Evolutionary conservation across 2,113 vertebrate genomes (phyloP).

Genomic region (Athene noctua): DNA sequence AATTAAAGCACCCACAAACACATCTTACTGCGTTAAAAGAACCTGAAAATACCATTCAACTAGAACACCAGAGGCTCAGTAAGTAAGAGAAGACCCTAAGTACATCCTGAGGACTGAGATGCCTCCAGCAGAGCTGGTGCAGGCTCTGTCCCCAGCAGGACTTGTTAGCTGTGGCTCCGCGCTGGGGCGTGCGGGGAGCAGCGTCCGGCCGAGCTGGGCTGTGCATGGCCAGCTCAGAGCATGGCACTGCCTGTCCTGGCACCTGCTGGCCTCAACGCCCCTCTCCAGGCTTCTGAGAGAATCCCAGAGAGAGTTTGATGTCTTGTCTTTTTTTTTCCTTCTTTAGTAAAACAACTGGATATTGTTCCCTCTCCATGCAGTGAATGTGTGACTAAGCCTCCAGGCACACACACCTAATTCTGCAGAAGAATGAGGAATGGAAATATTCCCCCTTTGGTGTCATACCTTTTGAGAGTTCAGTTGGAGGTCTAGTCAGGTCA

Average conservation of each 20-base stretch:
- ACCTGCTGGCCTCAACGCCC: background rate
- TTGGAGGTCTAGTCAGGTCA: background rate
- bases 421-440: background rate
- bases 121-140: background rate
- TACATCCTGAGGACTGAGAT: background rate
- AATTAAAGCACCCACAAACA: constrained; percentile 66
- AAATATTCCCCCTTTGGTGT: background rate
- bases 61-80: background rate
- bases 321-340: background rate
- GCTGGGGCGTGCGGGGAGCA: fast-evolving
- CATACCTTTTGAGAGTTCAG: background rate
- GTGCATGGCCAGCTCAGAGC: fast-evolving
- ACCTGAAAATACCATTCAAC: constrained; percentile 2
- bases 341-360: background rate
- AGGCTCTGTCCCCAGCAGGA: background rate
- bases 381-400: background rate
- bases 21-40: constrained; percentile 19
- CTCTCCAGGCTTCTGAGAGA: background rate
- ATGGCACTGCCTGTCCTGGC: background rate
- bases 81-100: background rate
- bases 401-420: background rate
- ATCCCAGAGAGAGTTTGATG: background rate
- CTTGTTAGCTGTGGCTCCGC: fast-evolving
- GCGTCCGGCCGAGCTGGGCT: fast-evolving
- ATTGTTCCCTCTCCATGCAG: background rate